These are phyloP conservation scores for Elaeidobius kamerunicus DNA, from an alignment of 2,888 invertebrate genomes.

Conservation along the genomic window DNA sequence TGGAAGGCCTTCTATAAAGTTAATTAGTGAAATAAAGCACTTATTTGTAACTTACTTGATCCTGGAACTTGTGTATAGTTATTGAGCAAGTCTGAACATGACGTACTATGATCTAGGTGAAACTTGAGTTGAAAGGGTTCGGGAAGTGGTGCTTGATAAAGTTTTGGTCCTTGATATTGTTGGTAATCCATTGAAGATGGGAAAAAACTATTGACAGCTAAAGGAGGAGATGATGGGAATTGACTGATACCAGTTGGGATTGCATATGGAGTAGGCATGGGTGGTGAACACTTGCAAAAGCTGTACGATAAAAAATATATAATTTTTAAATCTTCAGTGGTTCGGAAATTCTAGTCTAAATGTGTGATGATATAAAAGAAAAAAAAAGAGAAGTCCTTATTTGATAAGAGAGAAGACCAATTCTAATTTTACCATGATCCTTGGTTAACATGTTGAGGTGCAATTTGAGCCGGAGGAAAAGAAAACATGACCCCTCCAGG, in stretches of 20 bases:
- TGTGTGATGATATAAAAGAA: no score
- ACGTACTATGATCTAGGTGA: slow-evolving; percentile 33
- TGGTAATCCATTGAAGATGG: slow-evolving; percentile 24
- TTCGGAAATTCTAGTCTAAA: no score
- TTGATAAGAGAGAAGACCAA: no score
- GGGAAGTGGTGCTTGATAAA: slow-evolving; percentile 29
- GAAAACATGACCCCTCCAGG: slow-evolving; percentile 33
- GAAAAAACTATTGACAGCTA: slow-evolving; percentile 17
- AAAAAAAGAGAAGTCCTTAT: no score
- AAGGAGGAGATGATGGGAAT: no score
- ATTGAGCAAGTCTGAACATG: slow-evolving; percentile 35
- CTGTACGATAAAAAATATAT: no score
- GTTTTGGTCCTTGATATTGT: slow-evolving; percentile 25
- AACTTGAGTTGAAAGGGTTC: slow-evolving; percentile 36
- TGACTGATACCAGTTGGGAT: background rate
- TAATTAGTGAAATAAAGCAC: no score
- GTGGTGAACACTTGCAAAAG: slow-evolving; percentile 13
- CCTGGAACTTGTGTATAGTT: slow-evolving; percentile 21
- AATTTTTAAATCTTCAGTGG: no score
- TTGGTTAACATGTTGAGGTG: slow-evolving; percentile 2
- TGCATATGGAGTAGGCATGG: slow-evolving; percentile 1
- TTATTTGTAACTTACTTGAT: slow-evolving; percentile 34
- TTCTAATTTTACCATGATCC: no score
- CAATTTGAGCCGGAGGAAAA: slow-evolving; percentile 15
- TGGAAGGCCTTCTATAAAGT: slow-evolving; percentile 30